Percentiles rank a stretch among this genome's conserved stretches.
These are phyloP conservation scores for Lymantria dispar DNA, from an alignment of 2,888 invertebrate genomes.

Conservation along the genomic window DNA sequence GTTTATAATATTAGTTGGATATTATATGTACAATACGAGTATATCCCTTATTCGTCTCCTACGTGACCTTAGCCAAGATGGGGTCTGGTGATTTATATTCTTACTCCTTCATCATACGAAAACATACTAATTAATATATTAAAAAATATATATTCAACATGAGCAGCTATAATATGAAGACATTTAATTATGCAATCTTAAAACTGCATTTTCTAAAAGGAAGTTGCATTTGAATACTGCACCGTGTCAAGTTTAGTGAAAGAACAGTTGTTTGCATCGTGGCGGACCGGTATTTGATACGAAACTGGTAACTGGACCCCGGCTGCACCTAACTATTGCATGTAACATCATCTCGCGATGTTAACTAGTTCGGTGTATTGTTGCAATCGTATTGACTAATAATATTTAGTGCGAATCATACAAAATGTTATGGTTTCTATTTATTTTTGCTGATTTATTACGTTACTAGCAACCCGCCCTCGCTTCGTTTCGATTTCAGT, in stretches of 20 bases:
- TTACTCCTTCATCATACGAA: no score
- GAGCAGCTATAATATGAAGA: background rate
- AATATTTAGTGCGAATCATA: background rate
- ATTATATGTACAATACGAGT: no score
- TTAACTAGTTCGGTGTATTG: background rate
- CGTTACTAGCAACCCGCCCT: no score
- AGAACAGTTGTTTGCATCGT: background rate
- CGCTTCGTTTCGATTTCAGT: no score
- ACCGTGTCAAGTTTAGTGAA: slow-evolving; percentile 1
- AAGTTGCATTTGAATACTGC: background rate
- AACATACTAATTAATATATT: no score
- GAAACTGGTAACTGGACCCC: background rate
- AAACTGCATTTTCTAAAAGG: background rate
- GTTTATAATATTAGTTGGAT: no score
- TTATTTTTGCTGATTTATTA: no score
- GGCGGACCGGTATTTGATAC: background rate
- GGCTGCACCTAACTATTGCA: slow-evolving; percentile 2
- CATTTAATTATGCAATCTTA: background rate
- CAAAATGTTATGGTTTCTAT: no score
- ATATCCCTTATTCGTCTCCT: no score
- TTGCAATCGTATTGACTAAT: background rate
- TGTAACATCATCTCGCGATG: slow-evolving; percentile 1
- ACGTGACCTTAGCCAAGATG: no score
- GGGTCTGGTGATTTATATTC: no score
- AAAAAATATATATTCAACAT: no score